Evolutionary conservation across 2,113 vertebrate species (phyloP), one percentile per base, ranked within the genome.

Genomic region (Neomonachus schauinslandi): DNA sequence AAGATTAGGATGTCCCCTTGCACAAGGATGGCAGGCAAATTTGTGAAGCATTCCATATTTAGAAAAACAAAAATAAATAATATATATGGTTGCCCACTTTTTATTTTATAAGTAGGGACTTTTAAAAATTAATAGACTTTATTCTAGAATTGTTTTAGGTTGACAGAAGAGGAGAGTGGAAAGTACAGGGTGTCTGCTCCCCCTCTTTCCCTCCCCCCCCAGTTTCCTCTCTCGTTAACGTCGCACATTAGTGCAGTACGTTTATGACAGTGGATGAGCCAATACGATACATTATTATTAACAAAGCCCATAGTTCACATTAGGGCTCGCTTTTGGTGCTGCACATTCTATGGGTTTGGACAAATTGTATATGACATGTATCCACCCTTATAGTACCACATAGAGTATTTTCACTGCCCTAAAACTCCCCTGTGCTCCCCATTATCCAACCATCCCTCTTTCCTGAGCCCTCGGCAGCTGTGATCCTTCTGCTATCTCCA

Each of bases 221-320:
- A 13, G 0, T 31, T 53, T 5, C 57, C 46, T 0, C 26, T 15
- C 0, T 24, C 2, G n/a, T 4, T 22, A 28, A 39, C 65, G 4
- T 61, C 10, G 6, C 1, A 39, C 39, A 7, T 16, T 16, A 21
- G n/a, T 8, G 16, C 9, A 46, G 22, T 8, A 2, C 1, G 1
- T 39, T 55, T n/a, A 26, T 11, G 67, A 24, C 4, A 11, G 8
- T 4, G 13, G 1, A 31, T 26, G 59, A 55, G 57, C 22, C 55
- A 31, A 16, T 39, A 31, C 15, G 18, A 28, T 26, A 26, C 31
- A 11, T 14, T 4, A 10, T 26, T 24, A 31, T 13, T 18, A 77
- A 7, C 14, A 1, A 9, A 36, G 16, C 33, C 39, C 7, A 1
- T 6, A 0, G 6, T 51, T 67, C 9, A 22, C 8, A 0, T 13